Percentiles rank a stretch among this genome's conserved stretches.
Conservation (phyloP, 1,140 invertebrate genomes). For the Monochamus saltuarius region DNA sequence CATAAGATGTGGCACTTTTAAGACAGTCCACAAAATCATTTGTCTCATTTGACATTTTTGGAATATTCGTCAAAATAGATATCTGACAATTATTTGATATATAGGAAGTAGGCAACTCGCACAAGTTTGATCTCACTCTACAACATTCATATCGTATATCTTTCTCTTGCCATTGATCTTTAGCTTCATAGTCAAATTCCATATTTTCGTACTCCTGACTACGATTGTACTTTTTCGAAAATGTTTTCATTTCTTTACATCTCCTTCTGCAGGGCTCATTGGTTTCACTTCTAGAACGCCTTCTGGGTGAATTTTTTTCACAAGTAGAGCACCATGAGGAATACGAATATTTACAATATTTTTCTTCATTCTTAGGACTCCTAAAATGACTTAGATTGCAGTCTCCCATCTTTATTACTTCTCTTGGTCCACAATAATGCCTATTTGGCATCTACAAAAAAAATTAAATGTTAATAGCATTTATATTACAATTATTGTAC, state of each 20-base stretch:
- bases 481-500: conserved; percentile 12
- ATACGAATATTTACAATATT: conserved; percentile 41
- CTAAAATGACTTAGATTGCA: conserved; percentile 22
- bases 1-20: conserved; percentile 31
- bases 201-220: conserved; percentile 47
- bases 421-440: neutral
- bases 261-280: conserved; percentile 43
- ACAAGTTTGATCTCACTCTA: conserved; percentile 45
- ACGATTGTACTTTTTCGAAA: conserved; percentile 43
- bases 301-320: conserved; percentile 43
- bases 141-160: conserved; percentile 36
- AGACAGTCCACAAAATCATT: conserved; percentile 29
- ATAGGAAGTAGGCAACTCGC: conserved; percentile 50
- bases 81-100: conserved; percentile 49
- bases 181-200: conserved; percentile 45
- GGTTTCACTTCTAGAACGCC: conserved; percentile 45
- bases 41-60: conserved; percentile 32
- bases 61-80: conserved; percentile 33
- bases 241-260: conserved; percentile 44
- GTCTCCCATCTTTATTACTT: conserved; percentile 25
- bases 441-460: conserved; percentile 5
- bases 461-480: neutral
- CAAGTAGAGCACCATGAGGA: conserved; percentile 46
- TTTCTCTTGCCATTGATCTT: conserved; percentile 31
- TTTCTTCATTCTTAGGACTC: conserved; percentile 27